Evolutionary conservation across 2,888 invertebrate genomes (phyloP), one percentile per base, ranked within the genome.

Genomic region (Conomelus anceps): DNA sequence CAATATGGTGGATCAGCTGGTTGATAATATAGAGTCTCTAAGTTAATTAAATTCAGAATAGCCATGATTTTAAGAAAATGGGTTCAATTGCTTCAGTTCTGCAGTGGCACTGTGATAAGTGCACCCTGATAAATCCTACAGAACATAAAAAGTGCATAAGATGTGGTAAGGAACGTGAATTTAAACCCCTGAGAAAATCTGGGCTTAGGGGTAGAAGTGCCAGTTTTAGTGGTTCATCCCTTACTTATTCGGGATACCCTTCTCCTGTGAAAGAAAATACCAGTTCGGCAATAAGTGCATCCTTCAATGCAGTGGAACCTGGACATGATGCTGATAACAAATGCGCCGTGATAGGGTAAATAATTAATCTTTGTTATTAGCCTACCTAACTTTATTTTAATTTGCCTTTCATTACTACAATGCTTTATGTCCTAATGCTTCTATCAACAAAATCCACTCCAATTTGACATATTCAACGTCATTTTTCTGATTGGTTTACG

Each of bases 81-180:
- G 98, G 98, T 94, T 97, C 97, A 94, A 97, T 97, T 95, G 97
- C 97, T 94, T 98, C 98, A 94, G 97, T 98, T 94, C 96, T 98
- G 94, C 98, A 98, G 95, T 98, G 97, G 97, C 96, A 97, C 95
- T 98, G 98, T 95, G 95, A 95, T 94, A 95, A 96, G 94, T 98
- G 98, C 95, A 96, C 96, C 94, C 95, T 96, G 94, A 97, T 98
- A 94, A 98, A 98, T 94, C 97, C 97, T 91, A 97, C 97, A 91
- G 97, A 98, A 94, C 96, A 96, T 94, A 94, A 95, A 92, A 96
- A 95, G 94, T 98, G 98, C 94, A 95, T 96, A 94, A 96, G 97
- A 95, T 98, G 97, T 94, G 97, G 96, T 92, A 91, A 92, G 90
- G 92, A 92, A 87, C 89, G 90, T 88, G 90, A 89, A 87, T 90